Conservation (phyloP, 2,888 invertebrate species). For the Cetonia aurata region DNA sequence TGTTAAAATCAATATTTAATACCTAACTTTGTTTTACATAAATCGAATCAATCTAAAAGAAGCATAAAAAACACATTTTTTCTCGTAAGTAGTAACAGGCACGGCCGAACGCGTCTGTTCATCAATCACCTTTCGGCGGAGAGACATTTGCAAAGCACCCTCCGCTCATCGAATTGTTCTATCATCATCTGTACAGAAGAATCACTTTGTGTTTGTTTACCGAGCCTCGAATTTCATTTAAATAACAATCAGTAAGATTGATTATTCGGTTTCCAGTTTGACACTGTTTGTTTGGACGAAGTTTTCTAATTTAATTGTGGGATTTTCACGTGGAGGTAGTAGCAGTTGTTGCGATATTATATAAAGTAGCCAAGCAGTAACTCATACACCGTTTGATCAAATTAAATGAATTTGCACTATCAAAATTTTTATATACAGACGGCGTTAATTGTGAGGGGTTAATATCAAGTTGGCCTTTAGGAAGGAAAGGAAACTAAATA, state of each 20-base stretch:
- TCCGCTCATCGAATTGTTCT: conserved; percentile 8
- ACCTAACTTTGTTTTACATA: background rate
- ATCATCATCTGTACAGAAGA: conserved; percentile 14
- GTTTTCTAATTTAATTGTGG: background rate
- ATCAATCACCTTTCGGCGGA: conserved; percentile 7
- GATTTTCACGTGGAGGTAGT: too few species aligned
- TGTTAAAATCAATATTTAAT: too few species aligned
- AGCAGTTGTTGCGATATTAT: too few species aligned
- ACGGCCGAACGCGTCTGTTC: background rate
- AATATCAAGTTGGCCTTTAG: too few species aligned
- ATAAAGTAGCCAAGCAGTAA: too few species aligned
- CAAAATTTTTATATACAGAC: too few species aligned
- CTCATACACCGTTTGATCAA: too few species aligned
- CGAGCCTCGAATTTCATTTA: conserved; percentile 21
- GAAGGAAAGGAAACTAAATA: too few species aligned
- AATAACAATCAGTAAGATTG: conserved; percentile 16
- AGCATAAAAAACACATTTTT: background rate
- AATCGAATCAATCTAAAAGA: background rate
- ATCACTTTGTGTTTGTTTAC: conserved; percentile 20
- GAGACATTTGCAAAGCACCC: conserved; percentile 14
- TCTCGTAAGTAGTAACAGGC: background rate
- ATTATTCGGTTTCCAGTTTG: background rate
- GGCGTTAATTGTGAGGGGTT: too few species aligned
- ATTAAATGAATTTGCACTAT: too few species aligned
- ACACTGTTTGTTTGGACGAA: background rate